These are phyloP conservation scores for Danio choprae DNA, from an alignment of 2,797 vertebrate genomes.

Conservation along the genomic window DNA sequence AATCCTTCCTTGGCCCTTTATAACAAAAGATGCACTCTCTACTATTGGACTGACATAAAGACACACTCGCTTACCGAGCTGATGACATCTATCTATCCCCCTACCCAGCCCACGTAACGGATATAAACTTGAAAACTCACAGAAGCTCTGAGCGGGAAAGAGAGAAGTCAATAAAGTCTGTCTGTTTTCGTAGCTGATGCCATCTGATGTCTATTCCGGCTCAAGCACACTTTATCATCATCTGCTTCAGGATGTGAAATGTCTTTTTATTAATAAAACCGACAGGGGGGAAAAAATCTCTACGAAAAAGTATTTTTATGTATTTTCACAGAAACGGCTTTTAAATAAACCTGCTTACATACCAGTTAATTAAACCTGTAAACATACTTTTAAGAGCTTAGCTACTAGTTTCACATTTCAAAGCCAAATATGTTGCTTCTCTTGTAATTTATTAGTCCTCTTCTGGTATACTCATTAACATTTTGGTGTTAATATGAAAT, in stretches of 20 bases:
- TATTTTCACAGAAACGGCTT: constrained; percentile 99
- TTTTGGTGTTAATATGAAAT: constrained; percentile 95
- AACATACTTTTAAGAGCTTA: constrained; percentile 79
- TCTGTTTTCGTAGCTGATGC: constrained; percentile 88
- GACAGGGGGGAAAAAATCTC: constrained; percentile 75
- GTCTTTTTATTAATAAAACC: constrained; percentile 84
- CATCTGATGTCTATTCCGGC: constrained; percentile 86
- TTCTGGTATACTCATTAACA: constrained; percentile 97
- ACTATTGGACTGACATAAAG: constrained; percentile 81
- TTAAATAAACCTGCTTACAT: constrained; percentile 98
- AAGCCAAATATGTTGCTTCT: constrained; percentile 94
- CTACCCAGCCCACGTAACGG: constrained; percentile 80
- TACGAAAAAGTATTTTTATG: constrained; percentile 92
- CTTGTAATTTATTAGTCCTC: constrained; percentile 98
- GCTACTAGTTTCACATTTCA: constrained; percentile 88
- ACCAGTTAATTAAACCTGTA: constrained; percentile 82
- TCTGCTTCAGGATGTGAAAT: constrained; percentile 94
- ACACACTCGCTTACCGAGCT: constrained; percentile 77
- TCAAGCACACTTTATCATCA: constrained; percentile 98
- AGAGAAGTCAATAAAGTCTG: constrained; percentile 81
- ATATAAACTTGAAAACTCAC: constrained; percentile 73
- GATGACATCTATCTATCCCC: constrained; percentile 77
- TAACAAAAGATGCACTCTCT: constrained; percentile 82
- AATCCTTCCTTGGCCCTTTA: constrained; percentile 77
- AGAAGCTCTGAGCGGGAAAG: constrained; percentile 49